Evolutionary conservation across 2,888 invertebrate genomes (phyloP).

Genomic region (Cryptus viduatorius): DNA sequence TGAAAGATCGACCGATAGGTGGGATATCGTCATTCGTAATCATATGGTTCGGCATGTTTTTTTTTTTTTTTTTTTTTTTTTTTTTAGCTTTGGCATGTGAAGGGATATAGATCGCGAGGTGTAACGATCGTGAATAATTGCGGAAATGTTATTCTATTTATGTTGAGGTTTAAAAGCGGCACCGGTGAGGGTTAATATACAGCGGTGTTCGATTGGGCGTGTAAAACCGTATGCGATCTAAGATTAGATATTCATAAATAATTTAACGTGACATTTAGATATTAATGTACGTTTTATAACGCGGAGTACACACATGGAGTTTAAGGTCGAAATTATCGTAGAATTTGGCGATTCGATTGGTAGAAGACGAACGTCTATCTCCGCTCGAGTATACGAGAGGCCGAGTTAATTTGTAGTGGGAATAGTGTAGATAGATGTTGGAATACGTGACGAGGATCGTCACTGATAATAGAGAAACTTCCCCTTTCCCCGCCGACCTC

Average conservation of each 20-base stretch:
- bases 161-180: not conserved
- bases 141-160: constrained; percentile 11
- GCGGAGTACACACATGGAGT: constrained; percentile 27
- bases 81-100: not conserved
- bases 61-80: not conserved
- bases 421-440: constrained; percentile 6
- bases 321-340: constrained; percentile 57
- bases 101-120: not conserved
- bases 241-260: constrained; percentile 52
- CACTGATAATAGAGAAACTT: constrained; percentile 44
- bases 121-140: not conserved
- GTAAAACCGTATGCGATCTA: not conserved
- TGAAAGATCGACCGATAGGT: not conserved
- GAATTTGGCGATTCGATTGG: constrained; percentile 48
- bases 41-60: not conserved
- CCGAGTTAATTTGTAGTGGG: constrained; percentile 57
- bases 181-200: not conserved
- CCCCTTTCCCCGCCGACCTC: not conserved
- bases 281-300: constrained; percentile 7
- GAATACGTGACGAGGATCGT: constrained; percentile 52
- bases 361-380: constrained; percentile 19
- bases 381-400: constrained; percentile 16
- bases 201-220: constrained; percentile 1
- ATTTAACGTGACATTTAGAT: constrained; percentile 50
- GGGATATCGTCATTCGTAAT: not conserved